Percentiles rank a stretch among this genome's conserved stretches.
phyloP scores from a whole-genome alignment of 2,888 invertebrate species.

The Ferdinandea cuprea region DNA sequence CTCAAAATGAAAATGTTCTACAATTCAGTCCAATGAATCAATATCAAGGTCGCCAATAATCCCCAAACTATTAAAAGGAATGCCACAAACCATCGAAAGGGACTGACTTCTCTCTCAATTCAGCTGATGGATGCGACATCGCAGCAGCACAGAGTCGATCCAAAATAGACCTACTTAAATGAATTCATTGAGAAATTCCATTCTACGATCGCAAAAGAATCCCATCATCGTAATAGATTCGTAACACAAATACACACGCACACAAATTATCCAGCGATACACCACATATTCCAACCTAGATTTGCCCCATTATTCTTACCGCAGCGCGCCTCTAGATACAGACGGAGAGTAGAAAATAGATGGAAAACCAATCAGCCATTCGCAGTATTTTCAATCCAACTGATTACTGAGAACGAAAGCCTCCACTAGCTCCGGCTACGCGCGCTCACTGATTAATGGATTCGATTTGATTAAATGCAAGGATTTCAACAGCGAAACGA shows the following conservation, averaged over 20 bases:
- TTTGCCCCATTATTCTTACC: constrained; percentile 59
- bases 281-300: constrained; percentile 46
- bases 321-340: constrained; percentile 18
- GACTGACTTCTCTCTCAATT: too few relatives aligned
- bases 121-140: neutral
- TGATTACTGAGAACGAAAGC: constrained; percentile 62
- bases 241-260: constrained; percentile 16
- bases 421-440: constrained; percentile 8
- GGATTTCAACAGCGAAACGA: constrained; percentile 45
- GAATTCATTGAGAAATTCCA: constrained; percentile 35
- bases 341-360: constrained; percentile 21
- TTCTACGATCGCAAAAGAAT: constrained; percentile 19
- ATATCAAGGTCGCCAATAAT: constrained; percentile 10
- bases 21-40: neutral
- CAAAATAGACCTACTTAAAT: constrained; percentile 18
- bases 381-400: constrained; percentile 63
- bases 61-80: neutral
- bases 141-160: neutral
- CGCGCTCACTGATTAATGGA: constrained; percentile 60
- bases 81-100: neutral
- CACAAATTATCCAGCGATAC: neutral
- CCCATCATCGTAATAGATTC: constrained; percentile 57
- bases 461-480: constrained; percentile 71
- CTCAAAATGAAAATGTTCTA: neutral
- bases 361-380: constrained; percentile 66